These are phyloP conservation scores for Pseudomugil tenellus DNA, from an alignment of 2,797 vertebrate species.

Conservation along the genomic window DNA sequence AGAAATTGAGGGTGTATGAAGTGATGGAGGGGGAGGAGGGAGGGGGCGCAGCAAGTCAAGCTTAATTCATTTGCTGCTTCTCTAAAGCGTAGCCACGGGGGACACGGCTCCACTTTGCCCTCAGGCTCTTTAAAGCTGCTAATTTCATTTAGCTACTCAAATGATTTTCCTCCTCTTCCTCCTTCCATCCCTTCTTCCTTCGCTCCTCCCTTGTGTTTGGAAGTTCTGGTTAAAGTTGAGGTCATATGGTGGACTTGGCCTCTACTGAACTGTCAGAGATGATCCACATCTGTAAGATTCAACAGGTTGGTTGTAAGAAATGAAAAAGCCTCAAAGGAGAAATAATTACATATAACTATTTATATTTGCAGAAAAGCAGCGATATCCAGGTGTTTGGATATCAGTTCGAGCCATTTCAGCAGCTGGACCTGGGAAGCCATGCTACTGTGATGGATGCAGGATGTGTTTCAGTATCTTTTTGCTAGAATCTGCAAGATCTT, in stretches of 20 bases:
- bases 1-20: constrained; percentile 57
- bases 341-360: too few species aligned
- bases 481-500: too few species aligned
- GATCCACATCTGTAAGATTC: too few species aligned
- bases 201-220: constrained; percentile 8
- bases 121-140: constrained; percentile 84
- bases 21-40: constrained; percentile 31
- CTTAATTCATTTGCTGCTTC: constrained; percentile 79
- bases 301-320: too few species aligned
- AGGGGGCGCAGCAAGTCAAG: constrained; percentile 76
- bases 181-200: not conserved
- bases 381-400: too few species aligned
- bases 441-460: too few species aligned
- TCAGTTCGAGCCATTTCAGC: too few species aligned
- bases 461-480: too few species aligned
- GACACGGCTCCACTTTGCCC: constrained; percentile 86
- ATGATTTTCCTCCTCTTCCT: constrained; percentile 70
- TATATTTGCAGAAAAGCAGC: too few species aligned
- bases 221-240: constrained; percentile 39
- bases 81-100: constrained; percentile 86
- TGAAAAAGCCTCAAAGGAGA: too few species aligned
- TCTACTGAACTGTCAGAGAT: too few species aligned
- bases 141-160: constrained; percentile 87
- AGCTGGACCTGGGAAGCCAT: too few species aligned
- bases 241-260: constrained; percentile 5